Conservation (phyloP, 2,113 vertebrate species). For the Pituophis catenifer region DNA sequence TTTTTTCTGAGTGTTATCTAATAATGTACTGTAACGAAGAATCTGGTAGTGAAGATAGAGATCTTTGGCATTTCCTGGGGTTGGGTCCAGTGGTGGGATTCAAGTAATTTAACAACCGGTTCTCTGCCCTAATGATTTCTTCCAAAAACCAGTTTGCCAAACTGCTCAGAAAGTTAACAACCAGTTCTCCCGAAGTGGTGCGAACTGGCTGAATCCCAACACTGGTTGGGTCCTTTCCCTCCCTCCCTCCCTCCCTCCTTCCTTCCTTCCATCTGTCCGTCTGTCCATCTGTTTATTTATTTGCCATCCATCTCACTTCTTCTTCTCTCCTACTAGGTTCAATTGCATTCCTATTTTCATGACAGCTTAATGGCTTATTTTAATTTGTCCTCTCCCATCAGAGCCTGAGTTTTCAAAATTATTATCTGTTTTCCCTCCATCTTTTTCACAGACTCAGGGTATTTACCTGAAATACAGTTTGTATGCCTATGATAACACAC, state of each 20-base stretch:
- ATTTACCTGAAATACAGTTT: not conserved
- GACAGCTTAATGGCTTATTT: not conserved
- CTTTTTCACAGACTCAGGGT: not conserved
- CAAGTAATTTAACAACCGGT: no score
- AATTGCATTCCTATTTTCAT: not conserved
- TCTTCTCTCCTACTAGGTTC: not conserved
- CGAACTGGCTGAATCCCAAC: no score
- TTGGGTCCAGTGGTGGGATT: not conserved
- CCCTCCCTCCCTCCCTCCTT: no score
- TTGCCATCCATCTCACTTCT: not conserved
- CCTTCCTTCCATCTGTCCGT: no score
- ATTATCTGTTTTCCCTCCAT: not conserved
- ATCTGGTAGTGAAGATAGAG: not conserved
- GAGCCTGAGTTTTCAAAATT: not conserved
- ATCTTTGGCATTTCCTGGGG: not conserved
- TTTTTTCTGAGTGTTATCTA: not conserved
- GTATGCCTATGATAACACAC: not conserved
- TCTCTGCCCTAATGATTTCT: no score
- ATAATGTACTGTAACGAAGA: not conserved
- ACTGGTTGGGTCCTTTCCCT: no score
- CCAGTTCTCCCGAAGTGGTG: no score
- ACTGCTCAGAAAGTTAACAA: no score
- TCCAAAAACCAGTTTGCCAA: no score
- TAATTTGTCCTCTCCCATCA: not conserved
- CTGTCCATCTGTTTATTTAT: no score